Conservation (phyloP, 64 coral and sea anemone genomes). For the Acropora tenuis region DNA sequence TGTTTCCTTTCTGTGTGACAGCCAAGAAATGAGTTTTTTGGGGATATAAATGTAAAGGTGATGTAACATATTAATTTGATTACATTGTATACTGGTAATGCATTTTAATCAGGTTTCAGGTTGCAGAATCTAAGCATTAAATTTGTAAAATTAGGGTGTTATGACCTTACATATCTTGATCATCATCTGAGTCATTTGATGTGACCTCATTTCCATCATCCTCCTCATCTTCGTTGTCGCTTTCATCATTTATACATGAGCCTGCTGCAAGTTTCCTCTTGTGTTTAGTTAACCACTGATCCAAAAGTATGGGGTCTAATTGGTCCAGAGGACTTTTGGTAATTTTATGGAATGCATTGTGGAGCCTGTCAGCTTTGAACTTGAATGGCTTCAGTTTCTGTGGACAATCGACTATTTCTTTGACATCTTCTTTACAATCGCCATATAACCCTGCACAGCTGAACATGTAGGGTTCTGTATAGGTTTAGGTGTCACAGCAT, state of each 20-base stretch:
- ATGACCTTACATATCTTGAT: too few relatives aligned
- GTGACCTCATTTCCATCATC: not conserved
- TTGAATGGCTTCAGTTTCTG: slow-evolving; percentile 41
- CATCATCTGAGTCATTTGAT: not conserved
- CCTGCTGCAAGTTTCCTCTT: not conserved
- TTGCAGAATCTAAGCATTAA: too few relatives aligned
- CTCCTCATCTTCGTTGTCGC: not conserved
- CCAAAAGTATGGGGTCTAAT: slow-evolving; percentile 15
- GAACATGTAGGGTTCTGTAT: too few relatives aligned
- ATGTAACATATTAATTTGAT: too few relatives aligned
- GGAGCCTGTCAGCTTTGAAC: slow-evolving; percentile 30
- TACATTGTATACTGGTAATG: too few relatives aligned
- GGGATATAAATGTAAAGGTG: too few relatives aligned
- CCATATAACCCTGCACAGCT: not conserved
- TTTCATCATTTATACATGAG: not conserved
- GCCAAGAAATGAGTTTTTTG: too few relatives aligned
- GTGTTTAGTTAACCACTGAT: not conserved
- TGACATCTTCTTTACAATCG: not conserved
- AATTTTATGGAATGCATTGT: slow-evolving; percentile 27
- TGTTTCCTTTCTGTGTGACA: too few relatives aligned
- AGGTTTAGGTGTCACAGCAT: too few relatives aligned
- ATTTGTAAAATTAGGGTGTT: too few relatives aligned
- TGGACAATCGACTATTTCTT: slow-evolving; percentile 14
- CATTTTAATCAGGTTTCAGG: too few relatives aligned
- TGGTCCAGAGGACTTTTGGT: slow-evolving; percentile 41